These are phyloP conservation scores for Folsomia manolachei DNA, from an alignment of 2,888 invertebrate species.

Conservation along the genomic window DNA sequence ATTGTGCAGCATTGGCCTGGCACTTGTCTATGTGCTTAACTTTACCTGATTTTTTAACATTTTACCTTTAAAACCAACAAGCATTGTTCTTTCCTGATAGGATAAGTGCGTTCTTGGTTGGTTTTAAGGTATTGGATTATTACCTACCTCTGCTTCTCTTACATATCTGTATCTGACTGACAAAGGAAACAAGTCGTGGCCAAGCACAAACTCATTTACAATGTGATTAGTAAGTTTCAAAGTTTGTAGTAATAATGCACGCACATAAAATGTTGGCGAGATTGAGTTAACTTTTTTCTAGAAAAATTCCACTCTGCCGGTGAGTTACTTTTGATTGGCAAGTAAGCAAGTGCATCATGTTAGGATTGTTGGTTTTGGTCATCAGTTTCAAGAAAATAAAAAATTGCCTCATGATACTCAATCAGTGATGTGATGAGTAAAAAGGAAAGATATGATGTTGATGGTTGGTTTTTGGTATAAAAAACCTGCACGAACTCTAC, in stretches of 20 bases:
- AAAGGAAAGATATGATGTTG: too few relatives aligned
- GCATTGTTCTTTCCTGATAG: neutral
- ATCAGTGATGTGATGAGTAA: neutral
- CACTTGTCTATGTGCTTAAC: neutral
- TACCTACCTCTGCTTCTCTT: too few relatives aligned
- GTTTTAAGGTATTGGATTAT: too few relatives aligned
- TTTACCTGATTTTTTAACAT: neutral
- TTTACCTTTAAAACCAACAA: neutral
- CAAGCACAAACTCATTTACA: neutral
- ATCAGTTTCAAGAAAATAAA: neutral
- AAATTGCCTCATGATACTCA: neutral
- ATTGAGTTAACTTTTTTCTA: constrained; percentile 2
- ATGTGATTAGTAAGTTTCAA: constrained; percentile 1
- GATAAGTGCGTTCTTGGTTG: too few relatives aligned
- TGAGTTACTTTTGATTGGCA: neutral
- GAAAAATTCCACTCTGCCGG: neutral
- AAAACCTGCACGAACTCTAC: neutral
- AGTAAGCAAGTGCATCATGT: neutral
- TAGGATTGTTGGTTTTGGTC: neutral
- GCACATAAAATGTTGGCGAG: neutral
- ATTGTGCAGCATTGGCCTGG: neutral
- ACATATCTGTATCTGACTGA: too few relatives aligned
- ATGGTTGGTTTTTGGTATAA: too few relatives aligned
- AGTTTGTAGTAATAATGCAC: neutral
- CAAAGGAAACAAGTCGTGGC: too few relatives aligned